These are phyloP conservation scores for Drosophila nigrodunni DNA, from an alignment of 1,140 invertebrate genomes.

Conservation along the genomic window DNA sequence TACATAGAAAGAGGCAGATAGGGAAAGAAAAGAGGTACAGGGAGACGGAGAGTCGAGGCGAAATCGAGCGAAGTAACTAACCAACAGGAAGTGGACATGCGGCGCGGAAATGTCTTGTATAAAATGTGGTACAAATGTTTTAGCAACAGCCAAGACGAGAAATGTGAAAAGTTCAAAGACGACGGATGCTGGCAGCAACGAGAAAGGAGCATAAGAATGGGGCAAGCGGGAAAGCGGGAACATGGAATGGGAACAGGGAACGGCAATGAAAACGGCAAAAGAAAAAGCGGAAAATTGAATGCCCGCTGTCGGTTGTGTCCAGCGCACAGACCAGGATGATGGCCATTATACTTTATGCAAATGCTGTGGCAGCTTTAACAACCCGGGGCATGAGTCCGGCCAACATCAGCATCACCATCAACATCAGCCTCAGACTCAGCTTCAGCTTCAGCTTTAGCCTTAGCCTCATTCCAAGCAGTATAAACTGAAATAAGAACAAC, in stretches of 20 bases:
- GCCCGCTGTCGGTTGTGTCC: conserved; percentile 59
- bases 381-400: conserved; percentile 47
- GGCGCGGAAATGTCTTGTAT: conserved; percentile 76
- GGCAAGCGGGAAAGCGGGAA: background rate
- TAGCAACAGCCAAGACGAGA: conserved; percentile 67
- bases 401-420: conserved; percentile 7
- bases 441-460: background rate
- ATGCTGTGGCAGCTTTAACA: conserved; percentile 81
- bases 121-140: conserved; percentile 76
- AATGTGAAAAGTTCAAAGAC: conserved; percentile 81
- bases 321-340: conserved; percentile 58
- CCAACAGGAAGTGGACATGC: conserved; percentile 75
- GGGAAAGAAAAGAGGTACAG: background rate
- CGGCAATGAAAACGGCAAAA: conserved; percentile 13
- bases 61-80: conserved; percentile 38
- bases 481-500: conserved; percentile 24
- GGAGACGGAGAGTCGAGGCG: conserved; percentile 3
- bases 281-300: conserved; percentile 81
- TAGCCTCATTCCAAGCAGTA: background rate
- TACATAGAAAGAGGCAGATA: conserved; percentile 14
- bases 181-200: conserved; percentile 32
- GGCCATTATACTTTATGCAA: conserved; percentile 82
- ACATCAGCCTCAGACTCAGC: background rate
- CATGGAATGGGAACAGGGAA: background rate
- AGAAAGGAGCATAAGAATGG: background rate